Evolutionary conservation across 2,888 invertebrate species (phyloP).

Genomic region (Venusia cambrica): DNA sequence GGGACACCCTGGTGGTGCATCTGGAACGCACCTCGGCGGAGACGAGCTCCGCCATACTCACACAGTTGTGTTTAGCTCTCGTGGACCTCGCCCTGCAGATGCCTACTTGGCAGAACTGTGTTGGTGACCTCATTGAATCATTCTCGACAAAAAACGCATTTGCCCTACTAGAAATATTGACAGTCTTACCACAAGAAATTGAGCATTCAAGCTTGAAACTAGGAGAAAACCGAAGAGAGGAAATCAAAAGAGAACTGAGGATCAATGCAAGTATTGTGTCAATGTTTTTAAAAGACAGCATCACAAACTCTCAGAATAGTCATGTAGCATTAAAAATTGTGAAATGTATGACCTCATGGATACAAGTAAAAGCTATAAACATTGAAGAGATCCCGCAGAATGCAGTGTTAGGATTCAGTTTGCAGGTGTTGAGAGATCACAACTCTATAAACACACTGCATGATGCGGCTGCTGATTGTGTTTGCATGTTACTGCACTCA

Average conservation of each 20-base stretch:
- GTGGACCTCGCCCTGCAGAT: slow-evolving; percentile 97
- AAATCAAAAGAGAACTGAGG: slow-evolving; percentile 90
- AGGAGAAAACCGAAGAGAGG: slow-evolving; percentile 94
- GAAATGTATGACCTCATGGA: slow-evolving; percentile 95
- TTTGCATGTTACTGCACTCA: slow-evolving; percentile 92
- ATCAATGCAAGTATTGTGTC: slow-evolving; percentile 88
- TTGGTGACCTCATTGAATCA: slow-evolving; percentile 90
- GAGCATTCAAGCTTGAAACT: slow-evolving; percentile 89
- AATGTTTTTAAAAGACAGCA: slow-evolving; percentile 89
- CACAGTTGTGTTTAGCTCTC: slow-evolving; percentile 94
- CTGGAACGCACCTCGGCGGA: slow-evolving; percentile 89
- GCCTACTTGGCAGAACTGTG: slow-evolving; percentile 94
- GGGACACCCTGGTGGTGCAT: slow-evolving; percentile 95
- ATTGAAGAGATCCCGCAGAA: slow-evolving; percentile 87
- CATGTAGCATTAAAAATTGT: slow-evolving; percentile 87
- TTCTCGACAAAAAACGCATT: slow-evolving; percentile 87
- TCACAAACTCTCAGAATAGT: slow-evolving; percentile 84
- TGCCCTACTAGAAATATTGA: slow-evolving; percentile 95
- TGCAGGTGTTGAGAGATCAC: slow-evolving; percentile 84
- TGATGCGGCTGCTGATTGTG: slow-evolving; percentile 94
- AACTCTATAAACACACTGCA: slow-evolving; percentile 85
- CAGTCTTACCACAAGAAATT: slow-evolving; percentile 97
- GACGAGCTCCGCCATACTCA: slow-evolving; percentile 92
- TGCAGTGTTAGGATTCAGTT: slow-evolving; percentile 86
- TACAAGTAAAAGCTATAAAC: slow-evolving; percentile 90